A percentile compares a stretch with the other conserved stretches of the same genome.
These are phyloP conservation scores for Porites lobata DNA, from an alignment of 92 coral and sea anemone species.

Conservation along the genomic window DNA sequence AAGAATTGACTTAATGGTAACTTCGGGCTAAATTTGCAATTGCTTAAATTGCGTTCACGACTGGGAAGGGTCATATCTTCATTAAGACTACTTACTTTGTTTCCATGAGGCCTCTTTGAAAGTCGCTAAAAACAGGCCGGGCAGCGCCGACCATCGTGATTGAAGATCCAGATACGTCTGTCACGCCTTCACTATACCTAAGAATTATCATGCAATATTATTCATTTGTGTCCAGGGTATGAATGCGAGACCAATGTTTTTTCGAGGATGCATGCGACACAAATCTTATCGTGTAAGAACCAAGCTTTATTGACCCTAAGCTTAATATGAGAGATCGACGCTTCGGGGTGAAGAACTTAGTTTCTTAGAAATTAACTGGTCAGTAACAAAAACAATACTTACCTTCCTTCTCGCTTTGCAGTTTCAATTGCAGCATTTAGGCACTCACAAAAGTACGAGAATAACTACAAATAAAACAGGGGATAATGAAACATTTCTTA, in stretches of 20 bases:
- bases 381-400: not conserved
- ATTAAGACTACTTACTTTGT: conserved; percentile 78
- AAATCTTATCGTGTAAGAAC: too few relatives aligned
- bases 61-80: too few relatives aligned
- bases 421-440: conserved; percentile 85
- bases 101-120: conserved; percentile 87
- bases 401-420: conserved; percentile 99
- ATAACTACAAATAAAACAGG: conserved; percentile 70
- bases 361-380: not conserved
- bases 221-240: too few relatives aligned
- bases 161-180: conserved; percentile 93
- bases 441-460: conserved; percentile 93
- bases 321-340: too few relatives aligned
- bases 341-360: too few relatives aligned
- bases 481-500: not conserved
- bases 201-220: conserved; percentile 19
- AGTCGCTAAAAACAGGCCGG: conserved; percentile 85
- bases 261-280: too few relatives aligned
- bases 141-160: conserved; percentile 86
- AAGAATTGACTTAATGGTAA: too few relatives aligned
- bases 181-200: conserved; percentile 97
- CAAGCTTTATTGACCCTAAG: too few relatives aligned
- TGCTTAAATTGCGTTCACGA: too few relatives aligned
- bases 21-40: too few relatives aligned
- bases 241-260: too few relatives aligned